phyloP scores from a whole-genome alignment of 2,888 invertebrate species.

The Oscheius sp. region DNA sequence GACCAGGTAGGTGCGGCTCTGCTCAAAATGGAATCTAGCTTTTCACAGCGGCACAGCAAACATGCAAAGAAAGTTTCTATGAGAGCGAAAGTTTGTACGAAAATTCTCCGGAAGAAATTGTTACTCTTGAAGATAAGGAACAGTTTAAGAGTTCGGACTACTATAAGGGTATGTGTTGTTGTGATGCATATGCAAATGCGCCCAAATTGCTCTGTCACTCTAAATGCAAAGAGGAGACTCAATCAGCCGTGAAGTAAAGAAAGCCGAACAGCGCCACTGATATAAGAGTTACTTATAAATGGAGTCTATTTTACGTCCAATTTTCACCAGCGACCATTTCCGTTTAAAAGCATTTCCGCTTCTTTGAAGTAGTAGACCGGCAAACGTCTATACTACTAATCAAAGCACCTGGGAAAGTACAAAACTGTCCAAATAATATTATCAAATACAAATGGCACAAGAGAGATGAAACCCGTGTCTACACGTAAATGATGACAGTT shows the following conservation, averaged over 20 bases:
- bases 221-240: conserved; percentile 19
- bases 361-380: too few species aligned
- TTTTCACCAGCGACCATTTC: too few species aligned
- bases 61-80: not conserved
- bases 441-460: not conserved
- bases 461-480: conserved; percentile 2
- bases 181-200: conserved; percentile 33
- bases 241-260: conserved; percentile 22
- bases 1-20: conserved; percentile 27
- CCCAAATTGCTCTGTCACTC: conserved; percentile 34
- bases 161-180: conserved; percentile 14
- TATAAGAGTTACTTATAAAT: not conserved
- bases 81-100: too few species aligned
- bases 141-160: not conserved
- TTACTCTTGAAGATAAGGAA: not conserved
- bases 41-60: conserved; percentile 10
- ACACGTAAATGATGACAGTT: conserved; percentile 12
- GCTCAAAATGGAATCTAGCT: conserved; percentile 8
- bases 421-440: not conserved
- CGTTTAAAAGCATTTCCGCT: too few species aligned
- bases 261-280: not conserved
- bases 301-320: too few species aligned
- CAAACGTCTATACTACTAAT: too few species aligned
- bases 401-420: too few species aligned
- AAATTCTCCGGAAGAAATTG: not conserved